Evolutionary conservation across 2,113 vertebrate genomes (phyloP), one percentile per base, ranked within the genome.

Genomic region (Peromyscus maniculatus): DNA sequence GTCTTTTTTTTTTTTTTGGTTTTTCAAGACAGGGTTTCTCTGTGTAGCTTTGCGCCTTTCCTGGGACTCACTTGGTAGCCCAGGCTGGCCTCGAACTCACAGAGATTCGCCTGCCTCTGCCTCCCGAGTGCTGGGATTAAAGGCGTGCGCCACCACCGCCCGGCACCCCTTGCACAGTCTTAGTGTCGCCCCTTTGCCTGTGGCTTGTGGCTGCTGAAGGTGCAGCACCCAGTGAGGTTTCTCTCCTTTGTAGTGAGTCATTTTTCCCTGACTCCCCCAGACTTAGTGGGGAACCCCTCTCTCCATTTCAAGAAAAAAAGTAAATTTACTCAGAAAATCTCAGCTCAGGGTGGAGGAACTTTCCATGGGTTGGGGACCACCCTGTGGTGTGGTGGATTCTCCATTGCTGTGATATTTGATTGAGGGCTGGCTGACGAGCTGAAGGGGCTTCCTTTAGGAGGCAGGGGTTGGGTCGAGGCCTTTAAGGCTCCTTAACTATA

Each of bases 271-370:
- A 87, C 80, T 62, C 57, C 71, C 74, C 49, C 80, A 33, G 80
- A 95, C 77, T 84, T 67, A 87, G 43, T 93, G 95, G 95, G 89
- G 95, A 97, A 59, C 52, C 49, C 43, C 80, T 66, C 13, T 83
- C 94, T n/a, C 67, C 28, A 16, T 11, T 74, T 89, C 69, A 39
- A 91, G 75, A 93, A 59, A 91, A 49, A 71, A 83, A 94, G 26
- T 28, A 4, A 26, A 93, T 89, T 93, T 90, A 71, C 74, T 94
- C 89, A 83, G 86, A 91, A 94, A 91, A 93, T n/a, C 91, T 93
- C 84, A 86, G 55, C 83, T 97, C 91, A 59, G 91, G 95, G 94
- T 26, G 12, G 90, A 97, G 93, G 96, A 97, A 96, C 77, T 97
- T 97, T 89, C 96, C 89, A 75, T 1, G 33, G 2, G 0, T 36